phyloP scores from a whole-genome alignment of 2,888 invertebrate genomes.

The Dryobotodes eremita region DNA sequence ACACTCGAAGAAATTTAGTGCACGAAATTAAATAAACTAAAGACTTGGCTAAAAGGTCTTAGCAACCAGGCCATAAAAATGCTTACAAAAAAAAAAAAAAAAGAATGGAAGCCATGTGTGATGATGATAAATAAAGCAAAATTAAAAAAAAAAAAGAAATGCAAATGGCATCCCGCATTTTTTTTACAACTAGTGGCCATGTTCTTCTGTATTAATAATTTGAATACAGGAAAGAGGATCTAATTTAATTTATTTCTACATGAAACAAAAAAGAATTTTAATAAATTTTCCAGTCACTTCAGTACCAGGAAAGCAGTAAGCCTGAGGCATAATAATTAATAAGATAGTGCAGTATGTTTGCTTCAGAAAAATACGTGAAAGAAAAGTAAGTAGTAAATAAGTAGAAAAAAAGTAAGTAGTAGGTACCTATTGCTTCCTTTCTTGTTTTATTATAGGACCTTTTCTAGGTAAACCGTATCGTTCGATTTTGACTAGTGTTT shows the following conservation, averaged over 20 bases:
- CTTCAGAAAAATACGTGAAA: slow-evolving; percentile 7
- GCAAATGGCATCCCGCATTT: not conserved
- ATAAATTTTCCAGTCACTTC: not conserved
- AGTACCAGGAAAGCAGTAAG: not conserved
- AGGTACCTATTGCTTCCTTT: not conserved
- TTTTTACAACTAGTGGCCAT: not conserved
- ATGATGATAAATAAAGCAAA: too few species aligned
- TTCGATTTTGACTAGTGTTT: not conserved
- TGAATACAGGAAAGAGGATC: not conserved
- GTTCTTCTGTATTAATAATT: not conserved
- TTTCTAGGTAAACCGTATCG: not conserved
- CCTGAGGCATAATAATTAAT: not conserved
- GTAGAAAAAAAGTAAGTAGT: too few species aligned
- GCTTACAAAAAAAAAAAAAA: too few species aligned
- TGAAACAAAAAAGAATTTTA: not conserved
- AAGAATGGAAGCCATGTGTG: not conserved
- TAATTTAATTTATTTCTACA: not conserved
- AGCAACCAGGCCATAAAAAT: too few species aligned
- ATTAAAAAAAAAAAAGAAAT: not conserved
- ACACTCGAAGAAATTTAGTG: too few species aligned
- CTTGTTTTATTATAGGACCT: not conserved
- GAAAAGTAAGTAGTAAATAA: too few species aligned
- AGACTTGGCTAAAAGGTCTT: too few species aligned
- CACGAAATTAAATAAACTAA: too few species aligned
- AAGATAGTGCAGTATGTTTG: not conserved